Evolutionary conservation across 2,113 vertebrate genomes (phyloP).

Genomic region (Rhynchomys soricoides): DNA sequence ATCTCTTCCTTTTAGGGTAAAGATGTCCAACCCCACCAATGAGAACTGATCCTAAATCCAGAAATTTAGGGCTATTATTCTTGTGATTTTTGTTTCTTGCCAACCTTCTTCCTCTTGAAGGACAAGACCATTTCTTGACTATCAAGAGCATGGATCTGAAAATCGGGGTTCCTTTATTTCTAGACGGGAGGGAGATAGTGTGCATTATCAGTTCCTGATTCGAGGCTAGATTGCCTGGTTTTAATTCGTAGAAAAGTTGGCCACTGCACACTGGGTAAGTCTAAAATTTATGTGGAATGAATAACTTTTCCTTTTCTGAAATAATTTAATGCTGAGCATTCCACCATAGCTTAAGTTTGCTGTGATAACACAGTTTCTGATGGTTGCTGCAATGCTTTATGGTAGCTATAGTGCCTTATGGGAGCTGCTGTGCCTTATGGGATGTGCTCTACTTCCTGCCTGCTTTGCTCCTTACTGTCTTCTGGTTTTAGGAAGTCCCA

Average conservation of each 20-base stretch:
- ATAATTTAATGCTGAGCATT: background rate
- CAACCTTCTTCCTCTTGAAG: background rate
- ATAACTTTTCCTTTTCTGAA: constrained; percentile 1
- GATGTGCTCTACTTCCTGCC: background rate
- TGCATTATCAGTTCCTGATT: background rate
- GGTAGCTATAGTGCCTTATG: background rate
- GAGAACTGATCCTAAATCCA: background rate
- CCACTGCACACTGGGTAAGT: background rate
- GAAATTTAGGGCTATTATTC: background rate
- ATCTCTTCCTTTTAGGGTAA: background rate
- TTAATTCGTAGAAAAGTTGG: background rate
- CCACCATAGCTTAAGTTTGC: background rate
- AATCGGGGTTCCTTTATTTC: background rate
- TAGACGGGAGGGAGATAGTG: background rate
- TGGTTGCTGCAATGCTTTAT: too few species aligned
- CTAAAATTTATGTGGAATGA: background rate
- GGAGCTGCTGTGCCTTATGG: background rate
- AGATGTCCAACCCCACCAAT: background rate
- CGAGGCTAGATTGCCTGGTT: background rate
- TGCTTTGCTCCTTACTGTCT: background rate
- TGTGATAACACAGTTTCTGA: background rate
- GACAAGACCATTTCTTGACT: background rate
- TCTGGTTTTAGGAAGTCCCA: background rate
- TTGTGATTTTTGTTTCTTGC: background rate
- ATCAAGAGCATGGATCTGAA: background rate